Evolutionary conservation across 2,797 vertebrate genomes (phyloP), one percentile per base, ranked within the genome.

Genomic region (Enteromius afrohamiltoni): DNA sequence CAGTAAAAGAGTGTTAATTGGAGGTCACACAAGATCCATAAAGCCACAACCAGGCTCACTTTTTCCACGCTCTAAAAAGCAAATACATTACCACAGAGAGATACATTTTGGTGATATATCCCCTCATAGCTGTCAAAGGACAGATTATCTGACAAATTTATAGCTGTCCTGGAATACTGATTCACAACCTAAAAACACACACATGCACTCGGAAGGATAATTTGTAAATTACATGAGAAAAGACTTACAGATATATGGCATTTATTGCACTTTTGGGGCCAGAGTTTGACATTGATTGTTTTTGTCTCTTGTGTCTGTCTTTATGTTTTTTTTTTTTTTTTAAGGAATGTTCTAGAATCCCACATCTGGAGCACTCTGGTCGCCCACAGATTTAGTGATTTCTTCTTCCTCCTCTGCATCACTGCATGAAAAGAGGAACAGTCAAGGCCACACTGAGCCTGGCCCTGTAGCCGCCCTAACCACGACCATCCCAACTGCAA

Each of bases 321-420:
- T 58, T 64, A 3, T 79, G 16, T 55, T 77, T 26, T 49, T 29
- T 60, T 29, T 1, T 3, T 68, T 51, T 55, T 82, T 68, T 64
- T 10, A 69, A 81, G 70, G 34, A 86, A 82, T 82, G 67, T 83
- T 85, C 6, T 75, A n/a, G 73, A 74, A 67, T 82, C 74, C 51
- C 83, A 87, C 87, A 88, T 86, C 82, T 88, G 85, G 84, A 82
- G 65, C 49, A 45, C 19, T 84, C 71, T 70, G 68, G 60, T 78
- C 37, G 6, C 67, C 73, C 77, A 74, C 73, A 81, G 68, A 88
- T 88, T 68, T 86, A 70, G 77, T 73, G 34, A 64, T 65, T 82
- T 82, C 82, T 77, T 34, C 42, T 34, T 31, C 37, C 13, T 64
- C 76, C 29, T 62, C 70, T 86, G 45, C 79, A 79, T 78, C 77